phyloP scores from a whole-genome alignment of 2,888 invertebrate species.

The Drosophila formosana region DNA sequence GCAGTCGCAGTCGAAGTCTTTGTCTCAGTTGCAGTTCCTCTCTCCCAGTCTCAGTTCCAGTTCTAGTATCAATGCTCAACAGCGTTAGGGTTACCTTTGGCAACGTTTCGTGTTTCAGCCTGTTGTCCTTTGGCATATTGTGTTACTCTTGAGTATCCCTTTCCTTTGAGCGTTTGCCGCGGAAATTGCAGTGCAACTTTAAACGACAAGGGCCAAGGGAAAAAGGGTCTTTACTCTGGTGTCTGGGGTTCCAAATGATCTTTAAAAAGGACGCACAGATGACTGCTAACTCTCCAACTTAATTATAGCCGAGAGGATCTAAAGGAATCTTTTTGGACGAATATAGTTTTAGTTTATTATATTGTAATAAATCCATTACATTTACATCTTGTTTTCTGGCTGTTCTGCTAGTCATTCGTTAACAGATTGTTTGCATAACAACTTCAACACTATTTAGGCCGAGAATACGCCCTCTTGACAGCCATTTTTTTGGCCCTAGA shows the following conservation, averaged over 20 bases:
- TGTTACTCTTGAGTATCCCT: slow-evolving; percentile 50
- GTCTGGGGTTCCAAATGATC: neutral
- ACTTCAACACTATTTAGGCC: slow-evolving; percentile 20
- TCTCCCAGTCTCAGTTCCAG: slow-evolving; percentile 1
- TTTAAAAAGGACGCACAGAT: neutral
- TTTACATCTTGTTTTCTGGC: neutral
- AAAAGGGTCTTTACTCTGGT: neutral
- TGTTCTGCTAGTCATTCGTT: neutral
- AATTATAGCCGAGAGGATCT: neutral
- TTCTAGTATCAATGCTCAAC: slow-evolving; percentile 9
- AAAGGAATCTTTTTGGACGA: neutral
- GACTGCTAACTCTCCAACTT: neutral
- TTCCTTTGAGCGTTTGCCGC: slow-evolving; percentile 14
- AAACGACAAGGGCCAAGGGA: slow-evolving; percentile 1
- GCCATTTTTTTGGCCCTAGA: neutral
- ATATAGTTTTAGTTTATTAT: neutral
- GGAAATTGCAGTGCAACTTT: slow-evolving; percentile 58
- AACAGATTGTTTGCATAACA: slow-evolving; percentile 12
- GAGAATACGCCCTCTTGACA: slow-evolving; percentile 7
- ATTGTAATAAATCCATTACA: neutral
- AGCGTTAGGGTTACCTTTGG: slow-evolving; percentile 1
- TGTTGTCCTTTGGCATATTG: slow-evolving; percentile 62
- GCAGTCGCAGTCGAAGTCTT: slow-evolving; percentile 6
- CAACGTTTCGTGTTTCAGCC: slow-evolving; percentile 62
- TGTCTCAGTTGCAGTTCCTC: slow-evolving; percentile 1